Evolutionary conservation across 1,140 invertebrate species (phyloP).

Genomic region (Drosophila mauritiana): DNA sequence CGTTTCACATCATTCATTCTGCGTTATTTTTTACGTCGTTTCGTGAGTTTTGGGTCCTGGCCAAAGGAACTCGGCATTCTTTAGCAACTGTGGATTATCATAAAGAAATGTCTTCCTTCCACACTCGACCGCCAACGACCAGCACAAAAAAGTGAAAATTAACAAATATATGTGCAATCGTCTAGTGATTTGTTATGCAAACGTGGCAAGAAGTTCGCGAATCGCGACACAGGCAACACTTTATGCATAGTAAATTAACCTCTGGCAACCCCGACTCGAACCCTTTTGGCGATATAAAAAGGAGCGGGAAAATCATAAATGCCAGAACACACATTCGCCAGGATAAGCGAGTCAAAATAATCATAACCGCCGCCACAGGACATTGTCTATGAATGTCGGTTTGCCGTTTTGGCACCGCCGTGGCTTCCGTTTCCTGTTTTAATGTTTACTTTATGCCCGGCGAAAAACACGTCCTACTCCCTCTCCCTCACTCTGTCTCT

Average conservation of each 20-base stretch:
- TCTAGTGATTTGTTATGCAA: constrained; percentile 64
- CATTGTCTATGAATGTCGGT: constrained; percentile 49
- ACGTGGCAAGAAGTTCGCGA: constrained; percentile 36
- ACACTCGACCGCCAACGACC: neutral
- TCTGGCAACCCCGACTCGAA: neutral
- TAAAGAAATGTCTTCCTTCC: constrained; percentile 52
- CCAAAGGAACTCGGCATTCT: constrained; percentile 50
- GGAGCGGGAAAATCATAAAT: constrained; percentile 36
- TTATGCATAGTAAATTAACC: constrained; percentile 70
- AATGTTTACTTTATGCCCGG: constrained; percentile 79
- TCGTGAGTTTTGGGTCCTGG: constrained; percentile 32
- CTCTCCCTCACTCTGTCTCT: neutral
- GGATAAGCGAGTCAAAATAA: constrained; percentile 63
- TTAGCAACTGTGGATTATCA: constrained; percentile 75
- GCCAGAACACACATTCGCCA: constrained; percentile 20
- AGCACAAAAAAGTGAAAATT: constrained; percentile 21
- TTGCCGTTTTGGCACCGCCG: constrained; percentile 53
- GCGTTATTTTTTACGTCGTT: constrained; percentile 44
- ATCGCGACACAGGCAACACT: constrained; percentile 49
- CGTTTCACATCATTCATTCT: constrained; percentile 5
- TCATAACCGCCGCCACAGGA: constrained; percentile 61
- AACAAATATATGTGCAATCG: constrained; percentile 32
- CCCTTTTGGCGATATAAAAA: constrained; percentile 23
- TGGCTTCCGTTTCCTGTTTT: constrained; percentile 76
- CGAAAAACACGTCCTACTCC: constrained; percentile 12